Evolutionary conservation across 2,797 vertebrate genomes (phyloP).

Genomic region (Pangasius macronema): DNA sequence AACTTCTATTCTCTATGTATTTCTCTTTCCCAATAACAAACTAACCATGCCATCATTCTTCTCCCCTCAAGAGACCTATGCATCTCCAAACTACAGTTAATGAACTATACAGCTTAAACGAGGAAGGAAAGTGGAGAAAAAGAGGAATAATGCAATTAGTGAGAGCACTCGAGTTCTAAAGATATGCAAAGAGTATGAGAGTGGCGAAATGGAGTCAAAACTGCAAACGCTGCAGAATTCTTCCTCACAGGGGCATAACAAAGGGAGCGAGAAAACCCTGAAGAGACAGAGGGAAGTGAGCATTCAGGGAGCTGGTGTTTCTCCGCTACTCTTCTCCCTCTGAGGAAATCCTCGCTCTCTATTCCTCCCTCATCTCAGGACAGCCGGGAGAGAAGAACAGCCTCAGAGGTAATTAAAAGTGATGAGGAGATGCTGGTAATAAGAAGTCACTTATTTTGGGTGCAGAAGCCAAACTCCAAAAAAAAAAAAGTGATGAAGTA

Average conservation of each 20-base stretch:
- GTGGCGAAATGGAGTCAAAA: slow-evolving; percentile 58
- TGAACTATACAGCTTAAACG: slow-evolving; percentile 13
- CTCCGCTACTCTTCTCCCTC: slow-evolving; percentile 32
- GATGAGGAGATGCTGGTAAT: slow-evolving; percentile 49
- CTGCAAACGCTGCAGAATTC: slow-evolving; percentile 74
- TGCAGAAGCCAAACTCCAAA: slow-evolving; percentile 16
- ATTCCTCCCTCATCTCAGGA: slow-evolving; percentile 34
- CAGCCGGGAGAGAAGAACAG: slow-evolving; percentile 38
- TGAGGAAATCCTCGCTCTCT: slow-evolving; percentile 26
- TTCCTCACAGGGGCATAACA: slow-evolving; percentile 34
- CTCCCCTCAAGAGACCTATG: not conserved
- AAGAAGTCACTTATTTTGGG: slow-evolving; percentile 42
- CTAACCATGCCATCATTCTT: slow-evolving; percentile 1
- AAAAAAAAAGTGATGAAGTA: not conserved
- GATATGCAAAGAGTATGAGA: slow-evolving; percentile 66
- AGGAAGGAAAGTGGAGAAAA: slow-evolving; percentile 51
- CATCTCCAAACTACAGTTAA: slow-evolving; percentile 19
- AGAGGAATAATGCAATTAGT: slow-evolving; percentile 77
- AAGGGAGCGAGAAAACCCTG: slow-evolving; percentile 7
- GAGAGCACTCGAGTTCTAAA: slow-evolving; percentile 70
- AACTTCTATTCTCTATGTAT: not conserved
- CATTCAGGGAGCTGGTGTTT: slow-evolving; percentile 59
- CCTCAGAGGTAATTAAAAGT: slow-evolving; percentile 64
- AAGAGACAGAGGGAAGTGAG: slow-evolving; percentile 28
- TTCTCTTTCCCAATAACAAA: slow-evolving; percentile 2